Conservation (phyloP, 2,888 invertebrate species). For the Lithodes maja region DNA sequence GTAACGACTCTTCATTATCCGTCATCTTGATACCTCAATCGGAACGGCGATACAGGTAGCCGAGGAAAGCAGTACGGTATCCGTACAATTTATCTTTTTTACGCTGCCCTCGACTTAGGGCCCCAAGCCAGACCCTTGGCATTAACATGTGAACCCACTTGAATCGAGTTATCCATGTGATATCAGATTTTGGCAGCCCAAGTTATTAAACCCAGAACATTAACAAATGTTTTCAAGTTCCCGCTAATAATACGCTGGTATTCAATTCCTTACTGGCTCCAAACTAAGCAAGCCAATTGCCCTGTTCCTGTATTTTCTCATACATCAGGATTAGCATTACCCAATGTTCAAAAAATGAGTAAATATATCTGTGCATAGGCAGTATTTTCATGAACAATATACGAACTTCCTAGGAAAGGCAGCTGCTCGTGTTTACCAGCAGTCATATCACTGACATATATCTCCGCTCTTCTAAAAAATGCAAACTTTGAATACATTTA, state of each 20-base stretch:
- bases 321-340: neutral
- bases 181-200: conserved; percentile 1
- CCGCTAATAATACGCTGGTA: neutral
- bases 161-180: neutral
- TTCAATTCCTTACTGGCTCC: neutral
- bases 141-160: neutral
- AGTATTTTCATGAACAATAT: neutral
- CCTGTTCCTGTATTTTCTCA: neutral
- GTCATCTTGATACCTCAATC: neutral
- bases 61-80: neutral
- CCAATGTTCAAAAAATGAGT: neutral
- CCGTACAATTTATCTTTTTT: neutral
- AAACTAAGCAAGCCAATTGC: neutral
- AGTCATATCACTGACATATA: neutral
- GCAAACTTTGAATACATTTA: neutral
- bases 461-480: neutral
- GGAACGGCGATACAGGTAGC: neutral
- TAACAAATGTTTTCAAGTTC: neutral
- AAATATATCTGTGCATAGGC: neutral
- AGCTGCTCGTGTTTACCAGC: conserved; percentile 20
- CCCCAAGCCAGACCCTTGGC: neutral
- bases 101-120: neutral
- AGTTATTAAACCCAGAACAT: neutral
- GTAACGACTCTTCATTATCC: neutral
- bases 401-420: neutral